Percentiles rank a stretch among this genome's conserved stretches.
Evolutionary conservation across 2,797 vertebrate genomes (phyloP).

Genomic region (Acanthornis magna): DNA sequence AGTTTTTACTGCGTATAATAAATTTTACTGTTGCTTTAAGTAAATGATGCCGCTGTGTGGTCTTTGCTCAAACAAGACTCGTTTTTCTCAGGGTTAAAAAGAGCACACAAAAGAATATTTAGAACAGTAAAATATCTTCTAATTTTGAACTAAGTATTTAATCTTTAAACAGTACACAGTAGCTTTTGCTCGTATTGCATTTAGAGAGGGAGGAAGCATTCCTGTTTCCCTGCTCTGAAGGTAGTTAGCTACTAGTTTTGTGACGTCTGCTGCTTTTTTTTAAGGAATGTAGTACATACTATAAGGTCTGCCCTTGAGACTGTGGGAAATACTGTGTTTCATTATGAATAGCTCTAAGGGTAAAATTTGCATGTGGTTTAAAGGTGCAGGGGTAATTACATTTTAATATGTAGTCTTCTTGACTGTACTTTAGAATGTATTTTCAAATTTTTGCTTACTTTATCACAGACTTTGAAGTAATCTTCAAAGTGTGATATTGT

Average conservation of each 20-base stretch:
- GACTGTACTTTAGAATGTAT: neutral
- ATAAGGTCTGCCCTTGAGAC: conserved; percentile 35
- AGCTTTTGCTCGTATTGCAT: neutral
- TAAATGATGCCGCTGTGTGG: neutral
- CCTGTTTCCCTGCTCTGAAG: neutral
- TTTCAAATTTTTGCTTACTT: conserved; percentile 18
- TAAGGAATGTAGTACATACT: neutral
- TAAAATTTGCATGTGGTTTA: conserved; percentile 48
- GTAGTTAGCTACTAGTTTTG: conserved; percentile 16
- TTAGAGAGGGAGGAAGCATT: neutral
- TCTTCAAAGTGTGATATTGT: neutral
- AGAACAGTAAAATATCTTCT: neutral
- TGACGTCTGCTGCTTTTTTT: neutral
- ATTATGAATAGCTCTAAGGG: conserved; percentile 56
- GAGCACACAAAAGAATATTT: neutral
- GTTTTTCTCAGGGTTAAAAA: neutral
- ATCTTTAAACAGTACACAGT: neutral
- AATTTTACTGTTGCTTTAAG: neutral
- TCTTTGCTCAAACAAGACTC: neutral
- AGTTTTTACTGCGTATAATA: neutral
- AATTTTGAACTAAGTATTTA: neutral
- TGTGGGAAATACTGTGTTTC: conserved; percentile 34
- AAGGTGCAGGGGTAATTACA: conserved; percentile 40
- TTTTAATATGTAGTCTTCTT: conserved; percentile 38
- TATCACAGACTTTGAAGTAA: conserved; percentile 54